Evolutionary conservation across 1,140 invertebrate genomes (phyloP).

Genomic region (Orius insidiosus): DNA sequence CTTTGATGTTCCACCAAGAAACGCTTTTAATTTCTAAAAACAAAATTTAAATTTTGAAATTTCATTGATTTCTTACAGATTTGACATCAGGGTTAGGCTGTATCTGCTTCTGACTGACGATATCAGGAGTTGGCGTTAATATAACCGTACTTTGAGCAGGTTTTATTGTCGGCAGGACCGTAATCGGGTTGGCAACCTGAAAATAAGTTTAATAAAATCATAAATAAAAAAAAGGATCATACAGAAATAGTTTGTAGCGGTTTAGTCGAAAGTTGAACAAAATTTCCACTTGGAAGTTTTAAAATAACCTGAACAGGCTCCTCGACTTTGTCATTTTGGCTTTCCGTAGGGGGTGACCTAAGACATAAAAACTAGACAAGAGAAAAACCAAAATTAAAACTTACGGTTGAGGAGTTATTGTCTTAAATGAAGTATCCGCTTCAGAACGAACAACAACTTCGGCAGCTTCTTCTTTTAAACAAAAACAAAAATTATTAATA

Average conservation of each 20-base stretch:
- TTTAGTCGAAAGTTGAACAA: constrained; percentile 29
- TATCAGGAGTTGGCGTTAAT: no score
- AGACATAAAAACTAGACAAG: constrained; percentile 18
- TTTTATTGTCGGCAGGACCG: no score
- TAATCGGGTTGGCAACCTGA: no score
- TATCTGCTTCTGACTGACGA: background rate
- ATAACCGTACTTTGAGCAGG: no score
- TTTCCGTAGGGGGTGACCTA: no score
- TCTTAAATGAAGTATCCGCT: constrained; percentile 17
- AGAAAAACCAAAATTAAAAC: background rate
- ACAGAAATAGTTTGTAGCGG: constrained; percentile 18
- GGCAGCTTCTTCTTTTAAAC: constrained; percentile 8
- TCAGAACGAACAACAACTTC: constrained; percentile 22
- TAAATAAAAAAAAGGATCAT: no score
- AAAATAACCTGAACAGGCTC: constrained; percentile 30
- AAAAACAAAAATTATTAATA: background rate
- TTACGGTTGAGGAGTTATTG: background rate
- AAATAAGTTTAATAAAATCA: background rate
- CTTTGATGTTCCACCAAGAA: background rate
- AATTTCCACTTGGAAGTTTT: constrained; percentile 31
- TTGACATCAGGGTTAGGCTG: no score
- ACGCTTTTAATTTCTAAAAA: constrained; percentile 14
- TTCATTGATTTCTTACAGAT: background rate
- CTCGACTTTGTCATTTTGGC: constrained; percentile 21
- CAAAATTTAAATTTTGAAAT: background rate